Evolutionary conservation across 2,113 vertebrate species (phyloP), one percentile per base, ranked within the genome.

Genomic region (Tamias sibiricus): DNA sequence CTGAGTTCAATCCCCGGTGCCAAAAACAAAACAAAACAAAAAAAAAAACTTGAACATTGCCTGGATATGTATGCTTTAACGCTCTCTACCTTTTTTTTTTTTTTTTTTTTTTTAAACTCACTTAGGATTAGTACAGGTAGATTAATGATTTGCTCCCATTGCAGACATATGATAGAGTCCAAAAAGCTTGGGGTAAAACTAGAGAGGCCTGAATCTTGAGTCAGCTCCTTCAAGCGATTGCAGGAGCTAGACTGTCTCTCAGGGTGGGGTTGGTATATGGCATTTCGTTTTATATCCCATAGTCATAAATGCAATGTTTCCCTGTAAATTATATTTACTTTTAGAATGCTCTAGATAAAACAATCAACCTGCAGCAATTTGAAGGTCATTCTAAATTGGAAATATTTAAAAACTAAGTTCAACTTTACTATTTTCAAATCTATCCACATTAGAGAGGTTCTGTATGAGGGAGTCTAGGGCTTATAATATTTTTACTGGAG

Each of bases 391-490:
- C 42, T 86, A 47, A 86, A 93, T 8, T 79, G 4, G 49, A 87
- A 92, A 62, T 62, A 79, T 49, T 81, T 90, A 66, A 26, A 87
- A 95, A 90, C 77, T 47, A 85, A 91, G 95, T 77, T 81, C 32
- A 82, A 85, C 37, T 94, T 76, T 57, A 74, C 90, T 92, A 84
- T 72, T 95, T 92, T 97, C 54, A 97, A 91, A 88, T 85, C 74
- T 0, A 72, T 85, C n/a, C n/a, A 35, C 30, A 76, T 35, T 69
- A 91, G 74, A 90, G 84, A 90, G 8, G 57, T 71, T 79, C 57
- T 47, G 44, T 20, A 49, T 22, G 35, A 49, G 28, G 35, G 44
- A 30, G 44, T 49, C 26, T 90, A 87, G 76, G 19, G 44, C 26
- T 77, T 84, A 47, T 37, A 35, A 59, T 77, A 40, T 40, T 93